A percentile compares a stretch with the other conserved stretches of the same genome.
Conservation (phyloP, 2,113 vertebrate genomes). For the Mastomys natalensis region DNA sequence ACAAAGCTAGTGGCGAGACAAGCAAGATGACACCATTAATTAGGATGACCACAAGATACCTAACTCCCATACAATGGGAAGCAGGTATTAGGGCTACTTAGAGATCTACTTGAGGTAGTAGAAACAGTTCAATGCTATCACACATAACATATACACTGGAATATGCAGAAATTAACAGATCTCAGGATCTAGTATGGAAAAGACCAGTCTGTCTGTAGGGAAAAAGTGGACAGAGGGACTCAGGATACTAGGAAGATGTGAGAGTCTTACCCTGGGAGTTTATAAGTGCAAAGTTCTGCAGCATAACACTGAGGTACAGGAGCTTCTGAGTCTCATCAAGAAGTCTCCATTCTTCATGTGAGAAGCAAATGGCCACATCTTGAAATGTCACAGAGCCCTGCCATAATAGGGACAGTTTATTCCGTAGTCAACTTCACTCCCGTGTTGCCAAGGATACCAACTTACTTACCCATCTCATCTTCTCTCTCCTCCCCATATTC, state of each 20-base stretch:
- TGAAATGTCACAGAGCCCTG: constrained; percentile 68
- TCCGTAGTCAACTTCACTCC: not conserved
- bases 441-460: not conserved
- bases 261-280: constrained; percentile 46
- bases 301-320: constrained; percentile 29
- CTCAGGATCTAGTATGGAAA: not conserved
- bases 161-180: not conserved
- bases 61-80: not conserved
- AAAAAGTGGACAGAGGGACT: not conserved
- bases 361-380: constrained; percentile 67
- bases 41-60: not conserved
- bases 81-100: not conserved
- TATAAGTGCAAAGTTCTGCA: constrained; percentile 65
- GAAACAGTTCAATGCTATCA: not conserved
- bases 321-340: constrained; percentile 61
- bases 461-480: not conserved
- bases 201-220: not conserved
- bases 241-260: not conserved
- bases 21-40: not conserved
- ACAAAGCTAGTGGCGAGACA: not conserved
- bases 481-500: not conserved
- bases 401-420: not conserved
- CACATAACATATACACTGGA: not conserved
- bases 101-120: not conserved
- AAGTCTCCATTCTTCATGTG: constrained; percentile 70